These are phyloP conservation scores for Amyelois transitella DNA, from an alignment of 1,140 invertebrate genomes.

Conservation along the genomic window DNA sequence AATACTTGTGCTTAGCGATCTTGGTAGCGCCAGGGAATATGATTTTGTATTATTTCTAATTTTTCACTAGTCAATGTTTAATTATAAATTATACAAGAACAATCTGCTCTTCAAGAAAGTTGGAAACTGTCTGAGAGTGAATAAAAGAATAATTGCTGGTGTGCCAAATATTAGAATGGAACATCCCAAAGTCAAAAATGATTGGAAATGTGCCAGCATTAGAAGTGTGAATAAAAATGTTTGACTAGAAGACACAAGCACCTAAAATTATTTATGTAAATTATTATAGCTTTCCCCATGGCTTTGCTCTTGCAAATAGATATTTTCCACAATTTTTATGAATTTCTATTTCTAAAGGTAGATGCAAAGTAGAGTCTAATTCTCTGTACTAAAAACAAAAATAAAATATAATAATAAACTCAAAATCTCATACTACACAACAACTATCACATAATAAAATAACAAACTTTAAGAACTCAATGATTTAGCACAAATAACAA, in stretches of 20 bases:
- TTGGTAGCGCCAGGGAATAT: background rate
- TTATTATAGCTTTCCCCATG: background rate
- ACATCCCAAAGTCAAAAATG: slow-evolving; percentile 29
- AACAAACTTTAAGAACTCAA: no score
- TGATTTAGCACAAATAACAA: no score
- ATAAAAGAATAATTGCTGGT: slow-evolving; percentile 49
- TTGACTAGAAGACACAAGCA: background rate
- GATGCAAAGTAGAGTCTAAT: no score
- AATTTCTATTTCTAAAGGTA: no score
- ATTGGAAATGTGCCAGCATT: slow-evolving; percentile 48
- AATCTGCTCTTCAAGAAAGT: slow-evolving; percentile 13
- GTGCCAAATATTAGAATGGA: slow-evolving; percentile 56
- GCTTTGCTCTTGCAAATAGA: background rate
- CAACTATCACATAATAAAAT: no score
- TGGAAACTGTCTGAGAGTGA: slow-evolving; percentile 49
- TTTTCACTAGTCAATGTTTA: background rate
- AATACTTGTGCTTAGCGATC: background rate
- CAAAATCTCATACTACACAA: no score
- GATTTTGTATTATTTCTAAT: background rate
- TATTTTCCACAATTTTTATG: no score
- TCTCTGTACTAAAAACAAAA: no score
- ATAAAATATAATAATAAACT: no score
- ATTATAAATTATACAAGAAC: background rate
- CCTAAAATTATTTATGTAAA: background rate
- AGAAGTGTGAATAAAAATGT: background rate